Evolutionary conservation across 30 jellyfish, hydroid and myxozoan species (phyloP), one percentile per base, ranked within the genome.

Genomic region (Pseudorhiza aurosa): DNA sequence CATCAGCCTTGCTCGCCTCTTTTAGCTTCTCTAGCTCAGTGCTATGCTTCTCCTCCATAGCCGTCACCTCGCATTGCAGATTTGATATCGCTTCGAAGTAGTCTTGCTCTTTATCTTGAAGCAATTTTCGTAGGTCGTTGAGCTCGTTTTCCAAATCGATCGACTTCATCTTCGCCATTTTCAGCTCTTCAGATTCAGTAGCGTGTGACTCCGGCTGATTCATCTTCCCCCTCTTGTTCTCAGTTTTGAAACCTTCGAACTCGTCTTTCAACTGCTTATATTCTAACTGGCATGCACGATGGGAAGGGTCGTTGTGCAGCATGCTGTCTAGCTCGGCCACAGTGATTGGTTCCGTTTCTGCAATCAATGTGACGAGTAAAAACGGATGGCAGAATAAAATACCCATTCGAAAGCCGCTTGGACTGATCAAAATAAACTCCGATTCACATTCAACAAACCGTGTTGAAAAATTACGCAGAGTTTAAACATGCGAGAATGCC

Each of bases 221-320:
- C 0, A 37, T 17, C 8, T 31, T 58, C 17, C 6, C 32, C 14
- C 14, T 53, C 47, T 42, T 68, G 17, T 6, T 46, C 19, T 78
- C 81, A 19, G 22, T 68, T 49, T 93, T 93, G 73, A 76, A 87
- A 57, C 58, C 43, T 36, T 86, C 97, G 70, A 83, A 81, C 62
- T 93, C 99, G 0, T 81, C 96, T 50, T 93, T 93, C 58, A 93
- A 78, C 73, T 93, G 97, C 39, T 68, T 63, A 72, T 86, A 87
- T 58, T 85, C 99, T 40, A 53, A 28, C 69, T 68, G 94, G 76
- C 99, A 93, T 19, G 89, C 89, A 35, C 85, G 89, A 74, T 84
- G 98, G 0, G 85, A 62, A 14, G 95, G 88, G 69, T 92, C 98
- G 70, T 92, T 86, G 18, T 85, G 88, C 7, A 69, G 81, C 36